These are phyloP conservation scores for Anastrepha ludens DNA, from an alignment of 1,140 invertebrate genomes.

Conservation along the genomic window DNA sequence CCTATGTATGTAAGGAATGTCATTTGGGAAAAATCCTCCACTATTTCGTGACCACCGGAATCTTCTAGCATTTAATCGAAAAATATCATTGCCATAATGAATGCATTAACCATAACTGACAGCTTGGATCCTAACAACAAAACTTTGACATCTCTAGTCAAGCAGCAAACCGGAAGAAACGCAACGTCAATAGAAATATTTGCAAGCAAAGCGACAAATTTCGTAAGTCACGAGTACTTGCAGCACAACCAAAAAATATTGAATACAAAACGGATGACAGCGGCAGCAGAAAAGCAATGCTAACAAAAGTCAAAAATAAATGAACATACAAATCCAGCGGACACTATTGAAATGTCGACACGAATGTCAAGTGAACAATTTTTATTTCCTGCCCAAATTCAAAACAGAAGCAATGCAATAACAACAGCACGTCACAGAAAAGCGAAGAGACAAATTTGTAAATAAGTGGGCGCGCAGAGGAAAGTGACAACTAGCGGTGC, in stretches of 20 bases:
- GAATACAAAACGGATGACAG: neutral
- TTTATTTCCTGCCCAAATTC: conserved; percentile 21
- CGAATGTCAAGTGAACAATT: conserved; percentile 40
- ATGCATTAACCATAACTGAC: neutral
- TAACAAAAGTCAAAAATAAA: neutral
- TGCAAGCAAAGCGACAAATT: conserved; percentile 5
- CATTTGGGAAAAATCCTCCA: too few species aligned
- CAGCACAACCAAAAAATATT: neutral
- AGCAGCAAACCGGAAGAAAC: conserved; percentile 24
- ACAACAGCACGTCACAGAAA: neutral
- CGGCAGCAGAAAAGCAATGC: neutral
- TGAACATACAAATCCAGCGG: neutral
- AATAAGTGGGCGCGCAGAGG: neutral
- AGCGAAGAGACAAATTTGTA: neutral
- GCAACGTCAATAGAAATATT: conserved; percentile 7
- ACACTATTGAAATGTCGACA: conserved; percentile 16
- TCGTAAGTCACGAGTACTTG: neutral
- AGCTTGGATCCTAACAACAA: neutral
- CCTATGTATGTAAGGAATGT: too few species aligned
- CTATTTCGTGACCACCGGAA: too few species aligned
- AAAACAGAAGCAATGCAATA: neutral
- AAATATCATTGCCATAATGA: neutral
- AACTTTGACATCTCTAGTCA: neutral
- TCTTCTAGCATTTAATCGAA: too few species aligned
- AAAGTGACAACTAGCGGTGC: neutral